phyloP scores from a whole-genome alignment of 2,113 vertebrate genomes.

The Ptyas mucosa region DNA sequence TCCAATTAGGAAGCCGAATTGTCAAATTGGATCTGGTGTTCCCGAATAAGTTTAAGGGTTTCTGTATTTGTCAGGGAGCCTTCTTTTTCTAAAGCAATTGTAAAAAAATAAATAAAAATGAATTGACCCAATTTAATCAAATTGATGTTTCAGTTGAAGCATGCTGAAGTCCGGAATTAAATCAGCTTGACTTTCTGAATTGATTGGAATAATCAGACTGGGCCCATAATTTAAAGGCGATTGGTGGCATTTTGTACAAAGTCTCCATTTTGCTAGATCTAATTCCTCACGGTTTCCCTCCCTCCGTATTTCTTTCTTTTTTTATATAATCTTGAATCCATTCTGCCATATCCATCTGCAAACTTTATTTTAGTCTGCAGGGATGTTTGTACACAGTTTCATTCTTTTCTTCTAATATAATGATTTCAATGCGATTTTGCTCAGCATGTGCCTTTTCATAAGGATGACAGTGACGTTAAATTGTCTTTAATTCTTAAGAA shows the following conservation, averaged over 20 bases:
- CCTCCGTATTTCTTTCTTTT: neutral
- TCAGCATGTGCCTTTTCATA: neutral
- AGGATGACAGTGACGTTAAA: neutral
- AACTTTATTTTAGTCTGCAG: neutral
- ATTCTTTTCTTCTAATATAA: neutral
- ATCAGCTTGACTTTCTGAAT: neutral
- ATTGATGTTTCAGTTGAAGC: neutral
- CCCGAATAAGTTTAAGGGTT: neutral
- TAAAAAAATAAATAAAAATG: neutral
- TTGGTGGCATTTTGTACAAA: neutral
- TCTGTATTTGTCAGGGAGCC: neutral
- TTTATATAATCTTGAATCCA: neutral
- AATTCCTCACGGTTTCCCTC: neutral
- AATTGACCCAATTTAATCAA: neutral
- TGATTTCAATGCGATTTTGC: neutral
- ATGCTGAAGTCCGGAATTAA: neutral
- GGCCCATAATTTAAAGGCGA: neutral
- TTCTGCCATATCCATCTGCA: neutral
- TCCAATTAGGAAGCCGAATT: neutral
- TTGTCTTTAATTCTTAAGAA: neutral
- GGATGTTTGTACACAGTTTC: neutral
- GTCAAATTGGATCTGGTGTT: neutral
- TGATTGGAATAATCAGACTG: neutral
- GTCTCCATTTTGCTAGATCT: neutral
- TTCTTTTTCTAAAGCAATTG: neutral